These are phyloP conservation scores for human DNA, from an alignment of 2,113 vertebrate genomes.

Conservation along the genomic window DNA sequence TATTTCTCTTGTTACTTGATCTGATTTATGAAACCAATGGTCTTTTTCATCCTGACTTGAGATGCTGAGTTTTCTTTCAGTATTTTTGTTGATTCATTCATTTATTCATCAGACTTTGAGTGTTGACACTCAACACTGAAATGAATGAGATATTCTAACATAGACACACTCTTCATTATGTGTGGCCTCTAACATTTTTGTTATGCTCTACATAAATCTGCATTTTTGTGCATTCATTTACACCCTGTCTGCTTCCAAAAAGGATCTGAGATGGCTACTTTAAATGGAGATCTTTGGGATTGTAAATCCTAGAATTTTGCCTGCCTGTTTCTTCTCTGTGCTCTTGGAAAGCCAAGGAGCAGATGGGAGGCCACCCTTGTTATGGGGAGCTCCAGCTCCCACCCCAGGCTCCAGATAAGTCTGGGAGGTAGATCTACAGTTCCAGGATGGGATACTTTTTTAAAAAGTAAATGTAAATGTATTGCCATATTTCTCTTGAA, in stretches of 20 bases:
- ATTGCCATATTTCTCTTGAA: not conserved
- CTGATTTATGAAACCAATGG: not conserved
- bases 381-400: no score
- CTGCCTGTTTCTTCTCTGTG: not conserved
- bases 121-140: not conserved
- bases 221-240: not conserved
- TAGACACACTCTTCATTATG: not conserved
- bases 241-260: not conserved
- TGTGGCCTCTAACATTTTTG: not conserved
- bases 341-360: not conserved
- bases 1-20: not conserved
- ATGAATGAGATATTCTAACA: not conserved
- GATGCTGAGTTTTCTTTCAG: not conserved
- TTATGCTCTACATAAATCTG: not conserved
- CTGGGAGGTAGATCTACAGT: not conserved
- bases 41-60: not conserved
- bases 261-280: not conserved
- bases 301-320: not conserved
- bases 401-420: not conserved
- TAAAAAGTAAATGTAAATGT: not conserved
- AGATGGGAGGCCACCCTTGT: not conserved
- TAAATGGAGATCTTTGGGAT: not conserved
- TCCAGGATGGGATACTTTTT: not conserved
- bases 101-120: not conserved
- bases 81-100: not conserved